Evolutionary conservation across 2,888 invertebrate genomes (phyloP), one percentile per base, ranked within the genome.

Genomic region (Tromatobia lineatoria): DNA sequence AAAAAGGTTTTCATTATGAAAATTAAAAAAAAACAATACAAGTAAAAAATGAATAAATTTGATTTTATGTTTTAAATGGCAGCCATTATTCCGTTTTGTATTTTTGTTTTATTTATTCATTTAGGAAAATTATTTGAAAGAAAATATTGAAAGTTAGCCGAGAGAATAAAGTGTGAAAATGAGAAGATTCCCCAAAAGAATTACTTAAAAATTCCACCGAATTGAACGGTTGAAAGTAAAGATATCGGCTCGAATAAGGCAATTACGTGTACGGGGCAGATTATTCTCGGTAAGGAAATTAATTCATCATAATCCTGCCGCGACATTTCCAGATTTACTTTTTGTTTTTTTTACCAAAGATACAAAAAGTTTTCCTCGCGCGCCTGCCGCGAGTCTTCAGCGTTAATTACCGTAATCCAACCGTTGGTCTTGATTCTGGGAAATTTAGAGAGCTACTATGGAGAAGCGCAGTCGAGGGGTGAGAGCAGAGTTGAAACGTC

Each of bases 381-480:
- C 23, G 42, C 1, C 52, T 61, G 75, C 66, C 34, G n/a, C 25
- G 8, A 25, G 59, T 76, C 50, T 50, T 80, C 47, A 50, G 34
- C 76, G 80, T 80, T 83, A 83, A 83, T 83, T 83, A 76, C 52
- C 47, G 18, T 71, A 73, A 84, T 75, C 78, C 82, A 23, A 70
- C 70, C 80, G 82, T 75, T 66, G 74, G 45, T 80, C 66, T 54
- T 52, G 64, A 78, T 82, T 67, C 42, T 52, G 66, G 64, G 57
- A 61, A 71, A 76, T 76, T 83, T 66, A 59, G 66, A 67, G 59
- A 75, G 59, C 59, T 45, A 38, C 79, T 34, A 29, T 7, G 29
- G 15, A 29, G 29, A 59, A 29, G 11, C 13, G 25, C 6, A 3
- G 54, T 15, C 13, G 64, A 15, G 73, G 59, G 71, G 38, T 59